Evolutionary conservation across 2,113 vertebrate species (phyloP).

Genomic region (Peromyscus maniculatus): DNA sequence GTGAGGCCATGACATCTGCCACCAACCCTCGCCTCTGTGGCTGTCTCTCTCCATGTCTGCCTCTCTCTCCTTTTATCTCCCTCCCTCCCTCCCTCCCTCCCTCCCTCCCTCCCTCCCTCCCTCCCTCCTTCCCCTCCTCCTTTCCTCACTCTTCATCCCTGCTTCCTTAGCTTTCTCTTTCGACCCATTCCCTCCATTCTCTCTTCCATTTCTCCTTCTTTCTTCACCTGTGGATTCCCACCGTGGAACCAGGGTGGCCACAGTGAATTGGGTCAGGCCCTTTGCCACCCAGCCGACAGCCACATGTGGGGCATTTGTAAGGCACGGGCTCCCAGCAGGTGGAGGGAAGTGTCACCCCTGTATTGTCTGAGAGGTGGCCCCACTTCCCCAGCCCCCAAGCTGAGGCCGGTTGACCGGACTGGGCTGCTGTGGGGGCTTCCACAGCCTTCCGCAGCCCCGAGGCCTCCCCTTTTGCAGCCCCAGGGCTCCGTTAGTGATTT

Average conservation of each 20-base stretch:
- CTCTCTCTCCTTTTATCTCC: neutral
- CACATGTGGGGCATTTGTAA: fast-evolving
- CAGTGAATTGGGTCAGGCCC: neutral
- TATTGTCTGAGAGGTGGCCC: neutral
- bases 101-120: fast-evolving
- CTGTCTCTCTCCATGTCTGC: neutral
- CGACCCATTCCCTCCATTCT: fast-evolving
- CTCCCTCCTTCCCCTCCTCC: fast-evolving
- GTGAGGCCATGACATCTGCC: too few species aligned
- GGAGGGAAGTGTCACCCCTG: neutral
- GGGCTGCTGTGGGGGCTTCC: neutral
- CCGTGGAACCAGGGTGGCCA: neutral
- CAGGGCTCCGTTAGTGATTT: neutral
- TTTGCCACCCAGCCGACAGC: neutral
- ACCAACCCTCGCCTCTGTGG: too few species aligned
- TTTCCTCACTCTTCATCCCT: fast-evolving
- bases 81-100: fast-evolving
- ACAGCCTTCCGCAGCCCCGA: neutral
- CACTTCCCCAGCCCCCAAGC: neutral
- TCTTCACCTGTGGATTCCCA: neutral
- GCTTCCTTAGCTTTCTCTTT: fast-evolving
- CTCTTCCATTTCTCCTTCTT: neutral
- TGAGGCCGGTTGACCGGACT: neutral
- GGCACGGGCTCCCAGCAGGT: neutral
- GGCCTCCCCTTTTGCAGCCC: neutral